Evolutionary conservation across 2,888 invertebrate species (phyloP).

Genomic region (Lutraria lutraria): DNA sequence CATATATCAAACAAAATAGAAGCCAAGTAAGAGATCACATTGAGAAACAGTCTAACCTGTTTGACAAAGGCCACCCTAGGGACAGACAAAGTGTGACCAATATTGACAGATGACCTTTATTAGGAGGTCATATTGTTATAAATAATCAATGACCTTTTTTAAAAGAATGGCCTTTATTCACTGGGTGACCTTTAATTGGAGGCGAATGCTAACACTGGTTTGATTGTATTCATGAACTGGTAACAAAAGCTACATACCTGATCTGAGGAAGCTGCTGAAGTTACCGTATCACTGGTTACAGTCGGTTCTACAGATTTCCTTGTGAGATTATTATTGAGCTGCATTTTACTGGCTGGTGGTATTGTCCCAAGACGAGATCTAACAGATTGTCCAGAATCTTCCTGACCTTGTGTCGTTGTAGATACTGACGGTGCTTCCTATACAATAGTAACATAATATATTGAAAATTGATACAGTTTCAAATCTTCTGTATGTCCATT

Average conservation of each 20-base stretch:
- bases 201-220: too few species aligned
- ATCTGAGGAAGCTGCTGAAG: not conserved
- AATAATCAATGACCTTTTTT: too few species aligned
- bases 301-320: conserved; percentile 46
- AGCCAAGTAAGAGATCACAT: too few species aligned
- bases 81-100: too few species aligned
- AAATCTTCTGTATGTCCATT: not conserved
- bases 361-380: conserved; percentile 88
- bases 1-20: too few species aligned
- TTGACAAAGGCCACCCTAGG: too few species aligned
- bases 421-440: conserved; percentile 67
- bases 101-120: too few species aligned
- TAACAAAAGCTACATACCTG: not conserved
- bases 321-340: conserved; percentile 80
- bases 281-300: conserved; percentile 6
- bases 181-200: too few species aligned
- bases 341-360: conserved; percentile 78
- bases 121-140: too few species aligned
- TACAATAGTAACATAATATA: not conserved
- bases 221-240: too few species aligned
- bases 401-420: conserved; percentile 55
- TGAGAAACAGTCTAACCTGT: too few species aligned
- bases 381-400: conserved; percentile 79
- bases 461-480: not conserved
- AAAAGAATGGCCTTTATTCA: too few species aligned